Evolutionary conservation across 2,113 vertebrate species (phyloP), one percentile per base, ranked within the genome.

Genomic region (Poeciliopsis retropinna): DNA sequence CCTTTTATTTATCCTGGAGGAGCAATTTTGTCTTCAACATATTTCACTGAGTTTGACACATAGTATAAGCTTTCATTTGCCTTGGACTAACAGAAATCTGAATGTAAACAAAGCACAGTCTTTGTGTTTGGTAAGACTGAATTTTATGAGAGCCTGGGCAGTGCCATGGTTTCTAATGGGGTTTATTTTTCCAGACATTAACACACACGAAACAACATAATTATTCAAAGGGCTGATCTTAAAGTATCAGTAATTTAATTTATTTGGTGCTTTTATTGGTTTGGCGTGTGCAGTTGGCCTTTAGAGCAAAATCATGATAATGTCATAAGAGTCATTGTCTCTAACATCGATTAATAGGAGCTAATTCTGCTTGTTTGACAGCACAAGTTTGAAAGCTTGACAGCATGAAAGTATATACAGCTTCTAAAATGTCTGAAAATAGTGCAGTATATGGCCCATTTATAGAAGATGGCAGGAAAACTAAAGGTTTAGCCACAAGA

Each of bases 31-130:
- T 80, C 28, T 65, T 60, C 2, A 60, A 25, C 32, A 66, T 12
- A 1, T 70, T 61, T 69, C 25, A 27, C 70, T 51, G 31, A 32
- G 25, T 11, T 51, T 80, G 60, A 79, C 29, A 67, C 54, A 54
- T 7, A 66, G 22, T 5, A 29, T 37, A 15, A 7, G 63, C 32
- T 60, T 30, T 29, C 28, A 78, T 69, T 79, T 75, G 71, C 34
- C 72, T 22, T 12, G 80, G 47, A 67, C 10, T 66, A 72, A 91
- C 80, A 60, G 0, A 64, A 12, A 90, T 82, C 77, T 78, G 15
- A 73, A 67, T 62, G 31, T 68, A 84, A 89, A 80, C 64, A 79
- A 4, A 30, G 29, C 84, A 82, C 54, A 66, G 1, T 17, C 60
- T 67, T 68, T 80, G 68, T 54, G 22, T 57, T n/a, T 57, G 51